Conservation (phyloP, 2,888 invertebrate species). For the Microchrysa polita region DNA sequence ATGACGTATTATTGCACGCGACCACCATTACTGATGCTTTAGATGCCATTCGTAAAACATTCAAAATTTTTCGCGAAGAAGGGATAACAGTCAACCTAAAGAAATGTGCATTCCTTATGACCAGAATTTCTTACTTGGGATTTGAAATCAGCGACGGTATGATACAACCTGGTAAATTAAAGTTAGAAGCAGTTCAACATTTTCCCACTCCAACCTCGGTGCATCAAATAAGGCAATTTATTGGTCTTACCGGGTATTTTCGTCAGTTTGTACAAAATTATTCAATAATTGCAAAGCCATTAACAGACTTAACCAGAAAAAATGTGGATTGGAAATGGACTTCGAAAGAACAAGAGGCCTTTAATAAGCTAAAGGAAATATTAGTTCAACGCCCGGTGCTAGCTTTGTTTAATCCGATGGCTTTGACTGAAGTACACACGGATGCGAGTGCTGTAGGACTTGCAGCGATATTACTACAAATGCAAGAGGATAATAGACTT, state of each 20-base stretch:
- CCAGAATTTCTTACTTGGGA: background rate
- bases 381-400: no score
- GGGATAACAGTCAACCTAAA: background rate
- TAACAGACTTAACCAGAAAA: slow-evolving; percentile 51
- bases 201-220: slow-evolving; percentile 48
- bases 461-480: no score
- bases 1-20: no score
- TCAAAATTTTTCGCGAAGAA: background rate
- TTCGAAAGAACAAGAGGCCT: slow-evolving; percentile 46
- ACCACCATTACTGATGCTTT: background rate
- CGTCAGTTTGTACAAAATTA: no score
- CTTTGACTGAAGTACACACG: no score
- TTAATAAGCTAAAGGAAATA: no score
- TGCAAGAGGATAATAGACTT: no score
- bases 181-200: background rate
- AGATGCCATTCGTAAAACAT: background rate
- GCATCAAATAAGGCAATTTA: slow-evolving; percentile 49
- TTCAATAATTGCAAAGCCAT: slow-evolving; percentile 46
- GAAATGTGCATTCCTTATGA: slow-evolving; percentile 3
- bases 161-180: background rate
- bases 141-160: background rate
- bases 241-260: no score
- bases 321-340: slow-evolving; percentile 23
- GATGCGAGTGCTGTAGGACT: no score
- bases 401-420: no score